phyloP scores from a whole-genome alignment of 2,797 vertebrate species.

The Momotus momota region DNA sequence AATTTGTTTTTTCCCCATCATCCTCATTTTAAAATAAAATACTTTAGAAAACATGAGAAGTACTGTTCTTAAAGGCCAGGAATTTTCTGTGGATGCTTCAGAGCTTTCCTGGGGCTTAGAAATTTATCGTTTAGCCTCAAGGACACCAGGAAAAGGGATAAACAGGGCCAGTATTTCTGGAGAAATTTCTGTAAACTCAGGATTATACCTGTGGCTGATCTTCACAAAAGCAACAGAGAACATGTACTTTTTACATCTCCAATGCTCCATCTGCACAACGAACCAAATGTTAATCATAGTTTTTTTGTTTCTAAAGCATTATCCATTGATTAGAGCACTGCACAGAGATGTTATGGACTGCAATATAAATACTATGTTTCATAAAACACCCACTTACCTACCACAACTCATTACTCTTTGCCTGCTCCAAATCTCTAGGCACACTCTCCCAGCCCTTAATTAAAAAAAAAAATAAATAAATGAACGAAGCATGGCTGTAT shows the following conservation, averaged over 20 bases:
- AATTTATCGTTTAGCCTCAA: neutral
- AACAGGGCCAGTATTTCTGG: neutral
- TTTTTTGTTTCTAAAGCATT: neutral
- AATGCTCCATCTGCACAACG: neutral
- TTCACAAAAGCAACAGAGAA: neutral
- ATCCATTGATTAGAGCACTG: rapidly evolving
- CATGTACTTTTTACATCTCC: neutral
- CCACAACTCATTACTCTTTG: neutral
- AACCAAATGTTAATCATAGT: neutral
- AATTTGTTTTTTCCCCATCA: neutral
- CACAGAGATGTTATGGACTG: neutral
- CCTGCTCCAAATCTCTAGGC: neutral
- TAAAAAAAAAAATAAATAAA: neutral
- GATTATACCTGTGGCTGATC: neutral
- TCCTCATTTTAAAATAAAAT: neutral
- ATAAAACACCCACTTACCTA: neutral
- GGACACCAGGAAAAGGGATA: neutral
- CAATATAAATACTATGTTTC: neutral
- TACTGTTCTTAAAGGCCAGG: neutral
- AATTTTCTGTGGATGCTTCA: neutral
- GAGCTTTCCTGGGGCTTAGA: neutral
- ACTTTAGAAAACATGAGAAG: neutral
- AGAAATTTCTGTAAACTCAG: neutral
- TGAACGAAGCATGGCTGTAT: neutral
- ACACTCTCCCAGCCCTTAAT: neutral